These are phyloP conservation scores for Amblyornis subalaris DNA, from an alignment of 2,113 vertebrate genomes.

Conservation along the genomic window DNA sequence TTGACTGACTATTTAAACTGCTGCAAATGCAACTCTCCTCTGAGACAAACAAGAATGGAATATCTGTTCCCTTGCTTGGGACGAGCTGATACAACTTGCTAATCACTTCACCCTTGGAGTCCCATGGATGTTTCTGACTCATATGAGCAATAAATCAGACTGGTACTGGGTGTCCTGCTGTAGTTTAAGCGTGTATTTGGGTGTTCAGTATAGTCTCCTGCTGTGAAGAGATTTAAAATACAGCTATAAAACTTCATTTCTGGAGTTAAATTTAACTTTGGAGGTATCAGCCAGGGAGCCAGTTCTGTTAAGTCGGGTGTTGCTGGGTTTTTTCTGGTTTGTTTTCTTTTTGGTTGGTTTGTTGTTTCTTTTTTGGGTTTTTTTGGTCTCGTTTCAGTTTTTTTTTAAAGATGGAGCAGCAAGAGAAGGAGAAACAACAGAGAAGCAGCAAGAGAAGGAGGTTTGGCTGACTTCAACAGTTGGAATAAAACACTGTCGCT, in stretches of 20 bases:
- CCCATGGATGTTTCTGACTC: neutral
- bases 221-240: neutral
- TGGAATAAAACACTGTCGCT: neutral
- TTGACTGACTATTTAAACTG: neutral
- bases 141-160: neutral
- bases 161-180: neutral
- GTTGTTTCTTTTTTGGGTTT: neutral
- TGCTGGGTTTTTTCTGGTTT: neutral
- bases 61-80: neutral
- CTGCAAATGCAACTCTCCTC: slow-evolving; percentile 14
- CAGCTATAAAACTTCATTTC: slow-evolving; percentile 14
- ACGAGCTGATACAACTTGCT: neutral
- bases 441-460: neutral
- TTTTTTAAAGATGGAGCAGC: neutral
- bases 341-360: neutral
- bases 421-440: neutral
- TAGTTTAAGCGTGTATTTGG: neutral
- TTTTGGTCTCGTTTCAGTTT: neutral
- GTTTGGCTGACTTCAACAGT: neutral
- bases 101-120: neutral
- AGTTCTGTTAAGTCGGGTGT: neutral
- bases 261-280: slow-evolving; percentile 18
- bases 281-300: neutral
- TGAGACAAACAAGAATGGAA: neutral
- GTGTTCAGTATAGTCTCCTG: neutral